These are phyloP conservation scores for Drosophila buzzatii DNA, from an alignment of 2,888 invertebrate species.

Conservation along the genomic window DNA sequence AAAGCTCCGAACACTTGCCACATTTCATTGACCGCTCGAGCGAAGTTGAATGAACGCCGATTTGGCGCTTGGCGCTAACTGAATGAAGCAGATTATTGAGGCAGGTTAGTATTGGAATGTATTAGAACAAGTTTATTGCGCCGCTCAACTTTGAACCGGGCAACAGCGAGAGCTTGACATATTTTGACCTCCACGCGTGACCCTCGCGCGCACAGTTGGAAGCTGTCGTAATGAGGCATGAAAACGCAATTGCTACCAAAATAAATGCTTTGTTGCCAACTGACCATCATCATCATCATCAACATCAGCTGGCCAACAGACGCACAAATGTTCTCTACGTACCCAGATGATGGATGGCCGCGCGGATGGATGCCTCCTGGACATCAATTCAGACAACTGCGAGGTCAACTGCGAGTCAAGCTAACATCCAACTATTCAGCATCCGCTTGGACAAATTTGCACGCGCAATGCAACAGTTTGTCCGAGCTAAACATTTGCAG, in stretches of 20 bases:
- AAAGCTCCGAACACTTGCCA: slow-evolving; percentile 22
- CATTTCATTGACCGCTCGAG: slow-evolving; percentile 12
- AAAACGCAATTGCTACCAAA: slow-evolving; percentile 26
- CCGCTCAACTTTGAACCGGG: slow-evolving; percentile 66
- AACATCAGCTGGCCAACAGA: slow-evolving; percentile 33
- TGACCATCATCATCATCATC: slow-evolving; percentile 5
- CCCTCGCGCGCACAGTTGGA: slow-evolving; percentile 19
- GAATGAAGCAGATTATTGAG: slow-evolving; percentile 32
- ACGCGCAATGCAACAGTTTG: slow-evolving; percentile 19
- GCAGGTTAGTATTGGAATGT: slow-evolving; percentile 49
- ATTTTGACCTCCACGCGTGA: slow-evolving; percentile 55
- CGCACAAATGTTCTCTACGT: slow-evolving; percentile 31
- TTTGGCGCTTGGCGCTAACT: slow-evolving; percentile 1
- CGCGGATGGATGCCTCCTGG: not conserved
- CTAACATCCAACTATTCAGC: not conserved
- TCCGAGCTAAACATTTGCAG: not conserved
- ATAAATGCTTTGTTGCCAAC: slow-evolving; percentile 25
- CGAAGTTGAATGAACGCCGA: slow-evolving; percentile 34
- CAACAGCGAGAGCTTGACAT: not conserved
- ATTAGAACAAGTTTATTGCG: slow-evolving; percentile 36
- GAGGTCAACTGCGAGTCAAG: not conserved
- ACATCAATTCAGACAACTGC: not conserved
- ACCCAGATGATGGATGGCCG: slow-evolving; percentile 12
- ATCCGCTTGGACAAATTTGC: slow-evolving; percentile 1
- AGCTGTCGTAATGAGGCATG: slow-evolving; percentile 32